Conservation (phyloP, 2,888 invertebrate species). For the Platycnemis pennipes region DNA sequence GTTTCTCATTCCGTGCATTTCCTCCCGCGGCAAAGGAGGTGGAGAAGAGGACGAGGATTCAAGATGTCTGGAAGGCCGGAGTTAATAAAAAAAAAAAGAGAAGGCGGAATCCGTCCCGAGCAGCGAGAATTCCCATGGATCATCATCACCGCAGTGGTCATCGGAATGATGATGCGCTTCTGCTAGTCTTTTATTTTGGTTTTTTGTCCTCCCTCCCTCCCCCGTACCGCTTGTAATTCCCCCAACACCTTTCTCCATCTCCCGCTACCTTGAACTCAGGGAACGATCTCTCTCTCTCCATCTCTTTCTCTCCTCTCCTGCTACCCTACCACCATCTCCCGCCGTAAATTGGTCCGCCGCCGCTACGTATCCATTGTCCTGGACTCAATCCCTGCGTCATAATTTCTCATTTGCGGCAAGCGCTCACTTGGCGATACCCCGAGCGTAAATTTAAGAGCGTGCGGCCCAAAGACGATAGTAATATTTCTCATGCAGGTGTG, state of each 20-base stretch:
- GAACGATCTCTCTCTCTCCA: not conserved
- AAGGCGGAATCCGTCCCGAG: not conserved
- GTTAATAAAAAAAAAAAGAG: not conserved
- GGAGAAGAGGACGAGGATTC: not conserved
- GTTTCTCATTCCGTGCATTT: not conserved
- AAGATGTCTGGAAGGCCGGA: not conserved
- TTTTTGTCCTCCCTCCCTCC: not conserved
- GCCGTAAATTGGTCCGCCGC: constrained; percentile 19
- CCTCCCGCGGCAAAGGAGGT: not conserved
- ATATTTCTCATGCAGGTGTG: not conserved
- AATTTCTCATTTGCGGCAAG: not conserved
- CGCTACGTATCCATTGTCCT: not conserved
- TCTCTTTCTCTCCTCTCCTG: not conserved
- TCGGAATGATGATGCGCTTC: constrained; percentile 36
- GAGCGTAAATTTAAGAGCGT: not conserved
- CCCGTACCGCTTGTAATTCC: not conserved
- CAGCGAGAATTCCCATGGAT: not conserved
- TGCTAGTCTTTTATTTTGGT: not conserved
- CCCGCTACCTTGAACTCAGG: constrained; percentile 62
- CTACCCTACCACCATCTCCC: no score
- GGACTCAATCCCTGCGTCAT: not conserved
- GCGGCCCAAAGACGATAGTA: not conserved
- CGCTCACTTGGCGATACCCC: not conserved
- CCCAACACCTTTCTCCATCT: constrained; percentile 24
- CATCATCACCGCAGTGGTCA: constrained; percentile 37